Conservation (phyloP, 2,113 vertebrate species). For the Cinclus mexicanus region DNA sequence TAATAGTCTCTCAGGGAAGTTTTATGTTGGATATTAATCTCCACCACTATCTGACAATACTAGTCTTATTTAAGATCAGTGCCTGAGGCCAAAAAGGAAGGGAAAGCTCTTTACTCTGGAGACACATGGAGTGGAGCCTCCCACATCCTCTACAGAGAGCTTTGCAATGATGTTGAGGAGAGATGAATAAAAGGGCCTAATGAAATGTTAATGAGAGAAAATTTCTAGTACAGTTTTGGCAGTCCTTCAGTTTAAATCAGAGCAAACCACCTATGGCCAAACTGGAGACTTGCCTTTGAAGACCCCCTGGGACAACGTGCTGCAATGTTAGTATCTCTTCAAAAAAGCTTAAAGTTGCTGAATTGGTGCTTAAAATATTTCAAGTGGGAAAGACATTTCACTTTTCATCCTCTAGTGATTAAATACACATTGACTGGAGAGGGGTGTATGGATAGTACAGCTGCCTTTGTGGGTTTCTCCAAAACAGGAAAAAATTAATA, state of each 20-base stretch:
- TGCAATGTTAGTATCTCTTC: background rate
- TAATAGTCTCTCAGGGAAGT: background rate
- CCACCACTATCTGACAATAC: background rate
- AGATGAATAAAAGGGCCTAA: no score
- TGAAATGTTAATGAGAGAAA: no score
- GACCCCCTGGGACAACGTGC: background rate
- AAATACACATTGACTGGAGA: background rate
- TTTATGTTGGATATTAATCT: background rate
- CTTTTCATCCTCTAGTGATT: background rate
- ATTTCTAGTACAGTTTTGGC: background rate
- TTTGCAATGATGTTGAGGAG: background rate
- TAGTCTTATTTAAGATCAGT: background rate
- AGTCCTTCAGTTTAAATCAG: background rate
- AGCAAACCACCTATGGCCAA: background rate
- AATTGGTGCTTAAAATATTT: background rate
- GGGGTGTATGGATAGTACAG: background rate
- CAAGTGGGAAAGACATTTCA: background rate
- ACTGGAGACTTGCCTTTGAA: background rate
- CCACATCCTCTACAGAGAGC: background rate
- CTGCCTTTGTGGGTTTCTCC: background rate
- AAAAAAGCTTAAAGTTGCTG: background rate
- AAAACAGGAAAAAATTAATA: background rate
- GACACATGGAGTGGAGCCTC: background rate
- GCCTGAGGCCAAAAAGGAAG: background rate
- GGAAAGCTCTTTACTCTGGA: background rate